Evolutionary conservation across 2,888 invertebrate genomes (phyloP).

Genomic region (Punctoribates punctum): DNA sequence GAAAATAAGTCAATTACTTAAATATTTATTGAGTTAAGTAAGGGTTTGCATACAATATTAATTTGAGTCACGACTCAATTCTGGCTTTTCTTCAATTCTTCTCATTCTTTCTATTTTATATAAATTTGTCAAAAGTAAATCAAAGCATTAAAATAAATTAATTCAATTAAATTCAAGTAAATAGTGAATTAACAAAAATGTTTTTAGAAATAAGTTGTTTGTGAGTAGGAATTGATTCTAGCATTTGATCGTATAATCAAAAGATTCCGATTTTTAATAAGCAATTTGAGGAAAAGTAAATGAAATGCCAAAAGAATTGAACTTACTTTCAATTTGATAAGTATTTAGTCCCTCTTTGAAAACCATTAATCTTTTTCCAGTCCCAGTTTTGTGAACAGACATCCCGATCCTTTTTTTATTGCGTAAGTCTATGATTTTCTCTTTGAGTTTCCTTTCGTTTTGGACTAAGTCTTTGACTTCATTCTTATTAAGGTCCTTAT

Average conservation of each 20-base stretch:
- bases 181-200: no score
- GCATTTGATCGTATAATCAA: no score
- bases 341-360: constrained; percentile 43
- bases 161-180: no score
- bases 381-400: constrained; percentile 39
- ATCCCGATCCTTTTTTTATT: constrained; percentile 42
- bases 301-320: not conserved
- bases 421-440: constrained; percentile 27
- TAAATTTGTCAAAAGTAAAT: no score
- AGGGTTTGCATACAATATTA: no score
- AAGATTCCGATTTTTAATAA: no score
- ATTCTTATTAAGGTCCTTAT: not conserved
- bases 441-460: constrained; percentile 33
- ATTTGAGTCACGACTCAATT: no score
- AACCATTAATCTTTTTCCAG: constrained; percentile 41
- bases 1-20: constrained; percentile 6
- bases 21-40: constrained; percentile 6
- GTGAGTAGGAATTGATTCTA: no score
- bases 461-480: not conserved
- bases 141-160: no score
- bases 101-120: no score
- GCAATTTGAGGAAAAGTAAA: constrained; percentile 12
- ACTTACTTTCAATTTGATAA: constrained; percentile 45
- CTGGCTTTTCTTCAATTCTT: no score
- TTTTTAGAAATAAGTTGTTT: no score